Evolutionary conservation across 2,797 vertebrate genomes (phyloP).

Genomic region (Chelmon rostratus): DNA sequence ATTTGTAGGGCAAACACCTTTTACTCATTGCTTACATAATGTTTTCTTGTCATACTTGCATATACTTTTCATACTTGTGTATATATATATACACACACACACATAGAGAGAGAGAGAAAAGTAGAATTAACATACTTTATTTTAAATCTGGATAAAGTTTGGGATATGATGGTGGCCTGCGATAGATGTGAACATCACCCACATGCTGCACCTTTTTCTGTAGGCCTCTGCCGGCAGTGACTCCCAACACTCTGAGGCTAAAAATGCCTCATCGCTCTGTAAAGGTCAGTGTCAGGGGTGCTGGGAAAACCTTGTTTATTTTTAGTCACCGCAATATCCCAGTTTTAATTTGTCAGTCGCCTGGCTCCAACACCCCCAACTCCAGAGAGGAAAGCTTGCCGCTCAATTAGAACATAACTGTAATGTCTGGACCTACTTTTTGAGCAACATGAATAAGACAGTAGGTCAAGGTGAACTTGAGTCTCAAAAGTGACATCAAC

Average conservation of each 20-base stretch:
- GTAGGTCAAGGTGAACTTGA: background rate
- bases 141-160: too few relatives aligned
- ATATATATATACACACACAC: too few relatives aligned
- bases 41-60: too few relatives aligned
- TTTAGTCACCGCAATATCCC: constrained; percentile 65
- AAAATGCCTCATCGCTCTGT: constrained; percentile 68
- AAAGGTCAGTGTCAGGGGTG: constrained; percentile 75
- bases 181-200: constrained; percentile 19
- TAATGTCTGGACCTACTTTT: constrained; percentile 21
- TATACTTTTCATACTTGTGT: too few relatives aligned
- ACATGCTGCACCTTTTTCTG: constrained; percentile 25
- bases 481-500: background rate
- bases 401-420: constrained; percentile 36
- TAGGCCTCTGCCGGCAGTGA: constrained; percentile 4
- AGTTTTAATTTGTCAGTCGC: constrained; percentile 51
- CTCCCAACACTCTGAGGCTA: constrained; percentile 49
- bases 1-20: background rate
- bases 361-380: background rate
- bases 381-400: background rate
- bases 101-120: too few relatives aligned
- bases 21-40: too few relatives aligned
- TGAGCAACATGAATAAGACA: background rate
- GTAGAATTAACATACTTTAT: too few relatives aligned
- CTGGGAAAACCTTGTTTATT: constrained; percentile 71
- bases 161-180: background rate